Base-by-base conservation (phyloP, 2,888 invertebrate species). In the Caenorhabditis uteleia region DNA sequence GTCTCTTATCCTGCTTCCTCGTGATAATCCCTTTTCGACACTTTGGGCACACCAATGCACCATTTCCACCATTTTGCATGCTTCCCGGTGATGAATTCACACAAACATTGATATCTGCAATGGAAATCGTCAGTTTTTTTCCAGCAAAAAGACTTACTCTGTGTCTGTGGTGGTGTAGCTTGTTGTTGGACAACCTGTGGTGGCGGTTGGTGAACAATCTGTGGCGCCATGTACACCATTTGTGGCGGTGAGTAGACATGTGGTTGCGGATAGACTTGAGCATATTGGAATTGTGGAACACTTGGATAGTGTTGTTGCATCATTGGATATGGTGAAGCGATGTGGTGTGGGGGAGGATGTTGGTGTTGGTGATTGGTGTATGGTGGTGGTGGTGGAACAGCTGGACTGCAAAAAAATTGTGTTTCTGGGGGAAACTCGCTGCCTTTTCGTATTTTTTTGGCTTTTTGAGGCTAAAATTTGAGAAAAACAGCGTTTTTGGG, bases 21-120 rank as follows among this genome's bases (percentile, higher is more conserved):
- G 51, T 57, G 31, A 64, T 39, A 25, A 64, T 64, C 34, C 62
- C 62, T 26, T 45, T 51, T 18, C 62, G 62, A 45, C 62, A 64
- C 25, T 57, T 64, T 27, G 62, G 62, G 39, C 62, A 64, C 8
- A 64, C 26, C 23, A 64, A 45, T 4, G 50, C 49, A 12, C 44
- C 44, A 14, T 6, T 18, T 6, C 46, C 46, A 14, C 33, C 31
- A 12, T 16, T 8, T 33, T 14, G 33, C 1, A 21, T n/a, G 14
- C 29, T 21, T 1, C 29, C 42, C 20, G 46, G 33, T 8, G 33
- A 34, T 10, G 46, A 46, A 34, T 46, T 46, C 2, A 46, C 46
- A 2, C 31, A 31, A 2, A 46, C 46, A 21, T 46, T 46, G 8
- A 46, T 26, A 18, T 27, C 42, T 43, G 42, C 2, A 16, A n/a